Percentiles rank a stretch among this genome's conserved stretches.
Evolutionary conservation across 2,113 vertebrate species (phyloP).

Genomic region (Orientallactaga bullata): DNA sequence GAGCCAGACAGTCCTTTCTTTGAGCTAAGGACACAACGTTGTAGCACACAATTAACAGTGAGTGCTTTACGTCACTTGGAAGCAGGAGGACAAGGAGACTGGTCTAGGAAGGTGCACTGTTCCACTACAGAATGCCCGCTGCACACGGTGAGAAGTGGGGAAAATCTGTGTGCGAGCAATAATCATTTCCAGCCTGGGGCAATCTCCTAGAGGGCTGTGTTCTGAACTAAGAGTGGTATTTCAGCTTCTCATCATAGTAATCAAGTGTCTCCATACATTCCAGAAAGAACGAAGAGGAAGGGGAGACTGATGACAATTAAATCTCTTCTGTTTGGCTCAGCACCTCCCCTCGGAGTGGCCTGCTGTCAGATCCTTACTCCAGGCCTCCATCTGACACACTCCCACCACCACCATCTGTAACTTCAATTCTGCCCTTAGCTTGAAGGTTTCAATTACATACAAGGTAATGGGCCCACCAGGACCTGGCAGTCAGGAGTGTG

Average conservation of each 20-base stretch:
- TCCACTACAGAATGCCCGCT: too few species aligned
- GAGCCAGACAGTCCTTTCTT: background rate
- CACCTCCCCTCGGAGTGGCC: background rate
- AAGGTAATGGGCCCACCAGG: constrained; percentile 6
- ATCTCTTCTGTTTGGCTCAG: constrained; percentile 42
- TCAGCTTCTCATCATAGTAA: constrained; percentile 58
- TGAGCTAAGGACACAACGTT: background rate
- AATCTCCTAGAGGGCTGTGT: constrained; percentile 20
- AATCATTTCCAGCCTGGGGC: constrained; percentile 46
- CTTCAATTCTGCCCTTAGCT: background rate
- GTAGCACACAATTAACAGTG: background rate
- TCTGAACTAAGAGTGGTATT: constrained; percentile 43
- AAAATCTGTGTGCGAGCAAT: background rate
- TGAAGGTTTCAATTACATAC: constrained; percentile 48
- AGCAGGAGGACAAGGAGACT: background rate
- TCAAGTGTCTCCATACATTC: constrained; percentile 33
- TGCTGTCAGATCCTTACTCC: constrained; percentile 31
- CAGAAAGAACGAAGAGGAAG: background rate
- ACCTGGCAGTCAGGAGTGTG: background rate
- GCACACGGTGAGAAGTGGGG: background rate
- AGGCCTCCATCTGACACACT: constrained; percentile 7
- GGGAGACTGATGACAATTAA: constrained; percentile 6
- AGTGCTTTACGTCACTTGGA: background rate
- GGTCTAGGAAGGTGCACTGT: accelerated
- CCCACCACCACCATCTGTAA: background rate